These are phyloP conservation scores for Setipinna tenuifilis DNA, from an alignment of 2,797 vertebrate genomes.

Conservation along the genomic window DNA sequence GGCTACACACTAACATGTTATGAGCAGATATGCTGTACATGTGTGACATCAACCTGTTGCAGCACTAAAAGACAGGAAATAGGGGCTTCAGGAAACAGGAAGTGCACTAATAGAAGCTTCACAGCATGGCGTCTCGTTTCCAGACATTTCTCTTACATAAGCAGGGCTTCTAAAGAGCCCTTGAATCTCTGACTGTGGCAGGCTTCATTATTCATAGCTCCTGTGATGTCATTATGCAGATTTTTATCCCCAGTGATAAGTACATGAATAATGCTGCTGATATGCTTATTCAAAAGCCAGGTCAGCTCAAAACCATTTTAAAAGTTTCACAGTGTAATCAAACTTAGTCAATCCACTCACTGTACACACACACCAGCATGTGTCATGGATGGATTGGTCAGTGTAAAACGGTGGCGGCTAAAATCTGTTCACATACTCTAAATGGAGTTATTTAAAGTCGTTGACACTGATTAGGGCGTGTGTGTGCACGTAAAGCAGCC, in stretches of 20 bases:
- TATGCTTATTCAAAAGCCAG: not conserved
- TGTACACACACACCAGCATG: not conserved
- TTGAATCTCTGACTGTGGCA: not conserved
- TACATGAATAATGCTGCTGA: not conserved
- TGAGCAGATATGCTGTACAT: not conserved
- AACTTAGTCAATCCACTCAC: not conserved
- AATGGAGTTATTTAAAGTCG: not conserved
- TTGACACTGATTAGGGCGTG: slow-evolving; percentile 3
- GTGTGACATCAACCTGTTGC: not conserved
- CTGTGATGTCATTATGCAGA: not conserved
- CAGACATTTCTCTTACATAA: not conserved
- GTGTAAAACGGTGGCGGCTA: not conserved
- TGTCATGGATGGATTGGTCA: not conserved
- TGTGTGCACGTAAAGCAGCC: slow-evolving; percentile 3
- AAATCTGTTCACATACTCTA: not conserved
- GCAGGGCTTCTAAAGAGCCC: not conserved
- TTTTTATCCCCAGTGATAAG: not conserved
- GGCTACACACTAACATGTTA: not conserved
- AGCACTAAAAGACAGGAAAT: not conserved
- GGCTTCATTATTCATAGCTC: not conserved
- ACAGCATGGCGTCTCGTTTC: not conserved
- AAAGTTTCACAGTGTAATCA: not conserved
- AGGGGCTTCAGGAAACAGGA: not conserved
- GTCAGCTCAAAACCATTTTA: not conserved
- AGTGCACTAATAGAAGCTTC: not conserved